Conservation (phyloP, 2,113 vertebrate species). For the Charadrius vociferus region DNA sequence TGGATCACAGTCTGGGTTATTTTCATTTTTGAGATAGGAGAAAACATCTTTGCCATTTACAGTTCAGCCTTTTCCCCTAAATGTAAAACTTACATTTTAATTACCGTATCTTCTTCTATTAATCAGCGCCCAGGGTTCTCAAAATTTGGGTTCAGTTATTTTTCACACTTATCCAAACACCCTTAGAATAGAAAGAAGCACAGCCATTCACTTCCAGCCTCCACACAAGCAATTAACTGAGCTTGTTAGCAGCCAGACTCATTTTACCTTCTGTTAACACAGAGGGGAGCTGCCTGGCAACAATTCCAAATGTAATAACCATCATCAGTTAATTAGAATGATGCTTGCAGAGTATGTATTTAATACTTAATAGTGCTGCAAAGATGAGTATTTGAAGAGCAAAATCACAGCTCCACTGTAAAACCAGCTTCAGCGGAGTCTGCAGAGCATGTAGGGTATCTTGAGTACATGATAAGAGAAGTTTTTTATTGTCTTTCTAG, state of each 20-base stretch:
- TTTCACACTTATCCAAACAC: not conserved
- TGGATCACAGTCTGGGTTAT: not conserved
- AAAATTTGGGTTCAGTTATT: not conserved
- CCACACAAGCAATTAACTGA: not conserved
- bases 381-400: not conserved
- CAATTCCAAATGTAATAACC: slow-evolving; percentile 30
- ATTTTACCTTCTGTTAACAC: slow-evolving; percentile 28
- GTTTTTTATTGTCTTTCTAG: not conserved
- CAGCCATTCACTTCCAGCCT: not conserved
- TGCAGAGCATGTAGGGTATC: not conserved
- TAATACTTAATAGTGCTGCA: slow-evolving; percentile 5
- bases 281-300: slow-evolving; percentile 43
- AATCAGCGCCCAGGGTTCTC: not conserved
- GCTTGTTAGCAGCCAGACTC: not conserved
- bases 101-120: not conserved
- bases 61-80: not conserved
- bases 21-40: not conserved
- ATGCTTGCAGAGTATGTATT: not conserved
- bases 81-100: not conserved
- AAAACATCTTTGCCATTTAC: not conserved
- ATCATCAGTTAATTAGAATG: not conserved
- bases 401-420: not conserved
- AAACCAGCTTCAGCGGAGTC: not conserved
- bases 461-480: not conserved
- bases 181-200: not conserved